phyloP scores from a whole-genome alignment of 2,113 vertebrate genomes.

The Gnathonemus longibarbis region DNA sequence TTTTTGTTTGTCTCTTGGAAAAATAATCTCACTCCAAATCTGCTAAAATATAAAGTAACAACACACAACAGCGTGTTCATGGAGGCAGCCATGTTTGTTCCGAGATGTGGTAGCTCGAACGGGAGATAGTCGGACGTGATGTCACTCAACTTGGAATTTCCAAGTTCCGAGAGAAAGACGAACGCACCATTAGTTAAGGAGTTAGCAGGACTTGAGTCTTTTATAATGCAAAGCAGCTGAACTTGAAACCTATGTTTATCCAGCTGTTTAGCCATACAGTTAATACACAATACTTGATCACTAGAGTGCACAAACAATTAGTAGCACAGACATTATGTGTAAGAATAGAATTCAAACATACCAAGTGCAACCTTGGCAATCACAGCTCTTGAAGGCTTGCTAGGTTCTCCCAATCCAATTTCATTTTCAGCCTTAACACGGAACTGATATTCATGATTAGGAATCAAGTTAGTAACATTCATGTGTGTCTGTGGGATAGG shows the following conservation, averaged over 20 bases:
- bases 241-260: not conserved
- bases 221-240: not conserved
- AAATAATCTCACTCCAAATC: no score
- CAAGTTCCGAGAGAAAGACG: no score
- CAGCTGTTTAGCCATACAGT: not conserved
- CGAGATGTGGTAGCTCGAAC: no score
- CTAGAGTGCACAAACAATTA: not conserved
- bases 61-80: no score
- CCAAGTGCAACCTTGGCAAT: conserved; percentile 88
- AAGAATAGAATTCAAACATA: conserved; percentile 49
- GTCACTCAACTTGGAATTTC: no score
- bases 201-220: not conserved
- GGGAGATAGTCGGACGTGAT: no score
- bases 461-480: conserved; percentile 83
- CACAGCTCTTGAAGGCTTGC: conserved; percentile 82
- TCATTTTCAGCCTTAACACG: conserved; percentile 97
- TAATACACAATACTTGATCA: not conserved
- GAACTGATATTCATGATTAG: conserved; percentile 93
- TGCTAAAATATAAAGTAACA: no score
- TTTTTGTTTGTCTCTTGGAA: no score
- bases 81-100: no score
- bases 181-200: not conserved
- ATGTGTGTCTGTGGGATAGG: conserved; percentile 71
- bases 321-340: not conserved
- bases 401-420: conserved; percentile 83